Evolutionary conservation across 2,797 vertebrate species (phyloP), one percentile per base, ranked within the genome.

Genomic region (Anabas testudineus): DNA sequence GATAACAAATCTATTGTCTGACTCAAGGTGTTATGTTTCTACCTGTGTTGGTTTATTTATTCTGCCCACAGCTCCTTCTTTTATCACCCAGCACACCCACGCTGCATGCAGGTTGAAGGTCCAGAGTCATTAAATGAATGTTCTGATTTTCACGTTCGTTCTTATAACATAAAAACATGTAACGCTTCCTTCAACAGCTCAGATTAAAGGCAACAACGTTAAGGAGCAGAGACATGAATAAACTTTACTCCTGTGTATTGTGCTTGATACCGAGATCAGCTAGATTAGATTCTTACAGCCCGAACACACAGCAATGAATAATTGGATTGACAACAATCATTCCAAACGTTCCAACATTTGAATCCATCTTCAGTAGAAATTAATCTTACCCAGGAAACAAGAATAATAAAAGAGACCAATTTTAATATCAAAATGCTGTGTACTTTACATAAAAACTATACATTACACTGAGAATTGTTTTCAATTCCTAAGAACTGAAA

Each of bases 361-460:
- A 9, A 10, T 8, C 34, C 32, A 34, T 34, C 32, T 14, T 15
- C 7, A 21, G 21, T 30, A 16, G 0, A 30, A 30, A 36, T 12
- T 51, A 43, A 10, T 34, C 1, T 42, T 3, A 7, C 8, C 64
- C 34, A 22, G 34, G 34, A 55, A 46, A 30, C 2, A 2, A 10
- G 3, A 18, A 45, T 14, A 71, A 76, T 1, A 71, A 43, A 39
- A 81, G 36, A 74, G 2, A 57, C 2, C 1, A 0, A 5, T 70
- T 88, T 88, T 88, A 90, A 81, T 88, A 85, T 62, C 9, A 82
- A 83, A 61, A 70, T 28, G 26, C 62, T 2, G 10, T 18, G 24
- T 77, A 83, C 80, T 60, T 81, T 82, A 84, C 72, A 86, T 51
- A 49, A 76, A 85, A 78, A 83, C 42, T 69, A 64, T 86, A 82